Percentiles rank a stretch among this genome's conserved stretches.
These are phyloP conservation scores for Steinernema hermaphroditum DNA, from an alignment of 2,888 invertebrate genomes.

Conservation along the genomic window DNA sequence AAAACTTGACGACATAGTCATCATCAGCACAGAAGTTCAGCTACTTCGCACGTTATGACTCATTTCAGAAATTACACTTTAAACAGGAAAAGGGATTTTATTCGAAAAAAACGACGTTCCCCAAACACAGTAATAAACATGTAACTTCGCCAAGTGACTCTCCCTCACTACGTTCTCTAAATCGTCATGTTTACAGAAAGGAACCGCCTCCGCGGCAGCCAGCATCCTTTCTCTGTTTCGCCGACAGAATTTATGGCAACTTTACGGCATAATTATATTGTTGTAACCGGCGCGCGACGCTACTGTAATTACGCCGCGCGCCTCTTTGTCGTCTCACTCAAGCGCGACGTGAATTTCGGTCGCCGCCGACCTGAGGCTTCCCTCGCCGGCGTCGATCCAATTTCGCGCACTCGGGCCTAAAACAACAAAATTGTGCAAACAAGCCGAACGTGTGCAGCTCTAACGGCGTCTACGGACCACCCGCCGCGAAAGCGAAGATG, in stretches of 20 bases:
- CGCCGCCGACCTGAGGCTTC: background rate
- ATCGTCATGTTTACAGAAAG: constrained; percentile 22
- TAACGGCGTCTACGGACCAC: constrained; percentile 9
- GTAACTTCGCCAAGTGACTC: too few relatives aligned
- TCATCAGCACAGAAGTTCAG: too few relatives aligned
- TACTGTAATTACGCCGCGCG: constrained; percentile 31
- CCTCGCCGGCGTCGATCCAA: constrained; percentile 6
- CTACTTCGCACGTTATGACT: too few relatives aligned
- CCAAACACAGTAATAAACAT: too few relatives aligned
- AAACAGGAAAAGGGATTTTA: too few relatives aligned
- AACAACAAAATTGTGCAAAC: background rate
- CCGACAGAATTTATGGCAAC: constrained; percentile 31
- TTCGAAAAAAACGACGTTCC: too few relatives aligned
- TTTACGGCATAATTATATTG: constrained; percentile 31
- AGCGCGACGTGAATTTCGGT: constrained; percentile 22
- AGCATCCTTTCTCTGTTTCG: background rate
- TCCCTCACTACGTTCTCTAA: background rate
- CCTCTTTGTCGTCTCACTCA: constrained; percentile 26
- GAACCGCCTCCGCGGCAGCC: background rate
- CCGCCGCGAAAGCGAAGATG: constrained; percentile 11
- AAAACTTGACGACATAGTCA: too few relatives aligned
- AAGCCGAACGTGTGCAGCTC: background rate
- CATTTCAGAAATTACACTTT: too few relatives aligned
- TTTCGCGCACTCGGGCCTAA: constrained; percentile 10
- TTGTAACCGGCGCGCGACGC: constrained; percentile 21